Percentiles rank a stretch among this genome's conserved stretches.
Conservation (phyloP, 2,888 invertebrate species). For the Dusona sp. region DNA sequence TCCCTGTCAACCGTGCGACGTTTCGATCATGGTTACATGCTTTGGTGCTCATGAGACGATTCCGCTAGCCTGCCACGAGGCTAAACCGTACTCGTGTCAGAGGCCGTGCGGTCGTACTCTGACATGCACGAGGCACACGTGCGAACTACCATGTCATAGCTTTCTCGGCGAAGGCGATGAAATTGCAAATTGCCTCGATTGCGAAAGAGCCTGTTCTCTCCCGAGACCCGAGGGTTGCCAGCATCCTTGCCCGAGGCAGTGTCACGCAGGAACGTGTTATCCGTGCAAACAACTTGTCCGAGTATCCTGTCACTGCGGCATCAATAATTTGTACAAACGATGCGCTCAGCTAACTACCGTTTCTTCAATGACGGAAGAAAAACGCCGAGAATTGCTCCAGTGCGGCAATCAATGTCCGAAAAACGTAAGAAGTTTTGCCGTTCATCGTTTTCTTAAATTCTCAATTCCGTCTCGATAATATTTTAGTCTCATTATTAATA, state of each 20-base stretch:
- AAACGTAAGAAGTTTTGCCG: conserved; percentile 86
- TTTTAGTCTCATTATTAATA: too few relatives aligned
- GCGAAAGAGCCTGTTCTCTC: conserved; percentile 87
- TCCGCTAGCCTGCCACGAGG: conserved; percentile 90
- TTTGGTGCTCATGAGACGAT: conserved; percentile 90
- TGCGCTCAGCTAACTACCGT: conserved; percentile 88
- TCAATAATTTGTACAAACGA: conserved; percentile 90
- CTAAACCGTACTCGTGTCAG: conserved; percentile 91
- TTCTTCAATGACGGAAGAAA: conserved; percentile 84
- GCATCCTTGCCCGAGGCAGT: conserved; percentile 90
- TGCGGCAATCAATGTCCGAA: conserved; percentile 96
- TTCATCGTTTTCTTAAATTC: neutral
- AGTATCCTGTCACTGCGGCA: conserved; percentile 92
- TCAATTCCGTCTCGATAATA: too few relatives aligned
- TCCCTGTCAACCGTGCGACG: conserved; percentile 90
- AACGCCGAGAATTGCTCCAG: conserved; percentile 84
- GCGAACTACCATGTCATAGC: conserved; percentile 90
- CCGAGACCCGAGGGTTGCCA: conserved; percentile 90
- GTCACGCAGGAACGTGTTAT: conserved; percentile 91
- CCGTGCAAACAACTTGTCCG: conserved; percentile 90
- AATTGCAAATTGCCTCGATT: conserved; percentile 85
- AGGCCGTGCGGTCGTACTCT: conserved; percentile 90
- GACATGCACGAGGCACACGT: conserved; percentile 92
- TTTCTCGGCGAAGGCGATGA: conserved; percentile 73
- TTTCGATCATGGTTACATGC: conserved; percentile 90